Percentiles rank a stretch among this genome's conserved stretches.
Evolutionary conservation across 2,888 invertebrate species (phyloP).

Genomic region (Nemurella pictetii): DNA sequence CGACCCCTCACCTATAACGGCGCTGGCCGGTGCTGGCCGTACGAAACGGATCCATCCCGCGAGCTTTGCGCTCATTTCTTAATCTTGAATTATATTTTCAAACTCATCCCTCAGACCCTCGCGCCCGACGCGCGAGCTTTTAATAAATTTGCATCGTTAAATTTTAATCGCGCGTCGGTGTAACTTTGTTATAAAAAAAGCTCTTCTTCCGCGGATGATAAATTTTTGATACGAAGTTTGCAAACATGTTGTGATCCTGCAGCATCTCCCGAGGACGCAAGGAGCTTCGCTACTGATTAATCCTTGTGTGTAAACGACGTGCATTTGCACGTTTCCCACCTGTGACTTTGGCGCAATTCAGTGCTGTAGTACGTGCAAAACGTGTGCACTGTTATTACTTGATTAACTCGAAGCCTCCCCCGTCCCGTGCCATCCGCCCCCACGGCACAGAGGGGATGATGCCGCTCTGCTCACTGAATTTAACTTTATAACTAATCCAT

Average conservation of each 20-base stretch:
- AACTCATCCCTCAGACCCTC: background rate
- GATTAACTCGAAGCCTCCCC: background rate
- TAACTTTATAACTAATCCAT: background rate
- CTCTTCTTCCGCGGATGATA: background rate
- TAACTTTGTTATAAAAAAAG: background rate
- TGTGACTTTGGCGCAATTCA: background rate
- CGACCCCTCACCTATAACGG: too few species aligned
- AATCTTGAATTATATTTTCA: background rate
- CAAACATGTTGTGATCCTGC: background rate
- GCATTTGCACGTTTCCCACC: background rate
- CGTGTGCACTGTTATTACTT: background rate
- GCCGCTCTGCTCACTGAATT: background rate
- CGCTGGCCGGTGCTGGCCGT: too few species aligned
- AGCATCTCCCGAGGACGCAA: too few species aligned
- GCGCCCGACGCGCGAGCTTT: background rate
- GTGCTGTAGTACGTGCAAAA: background rate
- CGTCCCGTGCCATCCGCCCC: background rate
- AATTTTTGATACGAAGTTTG: background rate
- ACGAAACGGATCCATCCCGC: background rate
- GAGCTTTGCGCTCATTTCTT: background rate
- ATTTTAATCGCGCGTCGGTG: background rate
- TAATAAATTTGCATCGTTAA: background rate
- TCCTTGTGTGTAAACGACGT: background rate
- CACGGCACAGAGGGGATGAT: background rate
- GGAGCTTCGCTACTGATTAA: background rate